Evolutionary conservation across 1,140 invertebrate genomes (phyloP), one percentile per base, ranked within the genome.

Genomic region (Euglossa dilemma): DNA sequence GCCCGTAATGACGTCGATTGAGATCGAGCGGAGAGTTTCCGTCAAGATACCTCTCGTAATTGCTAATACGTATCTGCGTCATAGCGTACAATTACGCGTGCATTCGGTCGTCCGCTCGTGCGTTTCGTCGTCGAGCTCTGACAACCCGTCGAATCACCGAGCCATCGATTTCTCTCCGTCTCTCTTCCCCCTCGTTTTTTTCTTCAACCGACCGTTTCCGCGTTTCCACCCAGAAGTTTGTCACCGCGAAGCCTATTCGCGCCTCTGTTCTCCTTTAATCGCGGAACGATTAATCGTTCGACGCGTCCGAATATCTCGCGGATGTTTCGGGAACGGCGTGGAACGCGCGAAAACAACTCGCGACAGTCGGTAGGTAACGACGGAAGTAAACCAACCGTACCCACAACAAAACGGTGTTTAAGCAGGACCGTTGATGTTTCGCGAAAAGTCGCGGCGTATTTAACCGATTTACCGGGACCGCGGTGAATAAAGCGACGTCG

Each of bases 1-100:
- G 16, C n/a, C 56, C 76, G 75, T 87, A 87, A 87, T 87, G 64
- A 87, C 76, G 76, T 80, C 71, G 85, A 87, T 78, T 61, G 85
- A 84, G 85, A 87, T 87, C 86, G 85, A 84, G 57, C 72, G 23
- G 73, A 82, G 80, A 54, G 80, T 69, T 76, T 61, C 81, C 64
- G 83, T 81, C 70, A 75, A 59, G 79, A 85, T 74, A 66, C 64
- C 83, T 74, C 72, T 85, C 56, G 56, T 66, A 66, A 84, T 73
- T 80, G 72, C 54, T 57, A 67, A 75, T 56, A 82, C 64, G 72
- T 66, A 52, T 75, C 64, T 67, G 61, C 80, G 52, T 47, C 54
- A 56, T 20, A 67, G 54, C 56, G 45, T 66, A 82, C 72, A 76
- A 76, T 82, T 67, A 76, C 72, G 52, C 61, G 52, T 45, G 36